Conservation (phyloP, 2,888 invertebrate species). For the Stenoptilia bipunctidactyla region DNA sequence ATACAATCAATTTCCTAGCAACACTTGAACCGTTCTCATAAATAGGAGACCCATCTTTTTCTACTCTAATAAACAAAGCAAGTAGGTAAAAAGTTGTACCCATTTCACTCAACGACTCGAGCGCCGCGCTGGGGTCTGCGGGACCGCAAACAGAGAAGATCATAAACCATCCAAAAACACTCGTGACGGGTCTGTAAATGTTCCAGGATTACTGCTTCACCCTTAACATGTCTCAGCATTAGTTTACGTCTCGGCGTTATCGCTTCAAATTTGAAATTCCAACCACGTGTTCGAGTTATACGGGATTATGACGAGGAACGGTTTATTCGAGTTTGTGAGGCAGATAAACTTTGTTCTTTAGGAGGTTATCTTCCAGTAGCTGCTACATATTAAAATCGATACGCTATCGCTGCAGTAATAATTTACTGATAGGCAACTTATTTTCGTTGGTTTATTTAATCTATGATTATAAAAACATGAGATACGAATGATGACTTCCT, state of each 20-base stretch:
- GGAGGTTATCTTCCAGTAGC: slow-evolving; percentile 61
- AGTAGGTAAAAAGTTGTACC: slow-evolving; percentile 35
- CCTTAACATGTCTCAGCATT: slow-evolving; percentile 3
- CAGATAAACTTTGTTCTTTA: neutral
- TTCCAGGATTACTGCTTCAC: slow-evolving; percentile 30
- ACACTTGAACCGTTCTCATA: slow-evolving; percentile 11
- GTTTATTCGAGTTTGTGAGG: no score
- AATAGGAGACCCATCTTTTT: slow-evolving; percentile 14
- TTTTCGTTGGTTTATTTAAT: slow-evolving; percentile 33
- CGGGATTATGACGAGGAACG: no score
- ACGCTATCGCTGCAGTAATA: slow-evolving; percentile 31
- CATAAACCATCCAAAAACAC: slow-evolving; percentile 32
- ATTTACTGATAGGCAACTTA: slow-evolving; percentile 45
- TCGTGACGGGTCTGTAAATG: slow-evolving; percentile 58
- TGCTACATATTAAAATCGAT: slow-evolving; percentile 38
- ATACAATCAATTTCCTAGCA: slow-evolving; percentile 19
- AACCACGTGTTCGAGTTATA: slow-evolving; percentile 16
- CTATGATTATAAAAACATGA: no score
- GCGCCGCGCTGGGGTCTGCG: slow-evolving; percentile 19
- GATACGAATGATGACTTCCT: no score
- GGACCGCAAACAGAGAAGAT: slow-evolving; percentile 34
- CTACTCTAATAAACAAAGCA: neutral
- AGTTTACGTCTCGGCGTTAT: slow-evolving; percentile 12
- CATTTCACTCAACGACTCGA: slow-evolving; percentile 41
- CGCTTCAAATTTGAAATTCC: slow-evolving; percentile 25